Evolutionary conservation across 2,797 vertebrate genomes (phyloP).

Genomic region (Cossypha polioptera): DNA sequence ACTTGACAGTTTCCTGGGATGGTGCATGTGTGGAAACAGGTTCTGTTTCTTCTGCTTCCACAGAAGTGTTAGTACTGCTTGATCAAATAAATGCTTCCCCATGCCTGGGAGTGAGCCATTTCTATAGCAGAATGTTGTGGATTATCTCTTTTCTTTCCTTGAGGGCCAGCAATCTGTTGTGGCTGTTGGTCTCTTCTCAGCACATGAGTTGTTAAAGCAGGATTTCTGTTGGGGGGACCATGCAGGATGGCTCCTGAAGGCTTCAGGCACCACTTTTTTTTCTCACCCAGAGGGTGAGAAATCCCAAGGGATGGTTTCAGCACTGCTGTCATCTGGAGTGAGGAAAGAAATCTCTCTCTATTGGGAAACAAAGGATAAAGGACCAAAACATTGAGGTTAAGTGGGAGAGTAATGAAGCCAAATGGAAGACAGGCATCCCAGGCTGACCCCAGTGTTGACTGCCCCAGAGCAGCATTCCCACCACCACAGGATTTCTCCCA

Average conservation of each 20-base stretch:
- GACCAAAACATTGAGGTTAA: neutral
- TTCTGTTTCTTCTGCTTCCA: neutral
- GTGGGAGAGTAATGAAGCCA: neutral
- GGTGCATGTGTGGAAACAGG: neutral
- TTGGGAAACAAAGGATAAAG: neutral
- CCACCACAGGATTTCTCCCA: neutral
- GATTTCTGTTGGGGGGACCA: neutral
- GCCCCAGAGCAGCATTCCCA: rapidly evolving
- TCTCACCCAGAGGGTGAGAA: neutral
- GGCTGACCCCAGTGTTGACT: neutral
- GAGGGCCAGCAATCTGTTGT: neutral
- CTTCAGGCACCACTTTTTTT: neutral
- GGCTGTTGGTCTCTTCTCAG: neutral
- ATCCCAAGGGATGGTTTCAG: neutral
- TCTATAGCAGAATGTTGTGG: neutral
- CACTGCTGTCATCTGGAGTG: neutral
- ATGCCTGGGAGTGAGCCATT: neutral
- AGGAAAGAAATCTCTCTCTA: neutral
- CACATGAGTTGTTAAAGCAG: neutral
- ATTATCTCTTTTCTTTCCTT: neutral
- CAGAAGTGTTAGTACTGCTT: neutral
- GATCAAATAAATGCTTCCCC: slow-evolving; percentile 15
- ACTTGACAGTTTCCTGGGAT: neutral
- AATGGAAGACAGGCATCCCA: neutral
- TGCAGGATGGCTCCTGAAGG: neutral